Conservation (phyloP, 2,888 invertebrate species). For the Andrena minutula region DNA sequence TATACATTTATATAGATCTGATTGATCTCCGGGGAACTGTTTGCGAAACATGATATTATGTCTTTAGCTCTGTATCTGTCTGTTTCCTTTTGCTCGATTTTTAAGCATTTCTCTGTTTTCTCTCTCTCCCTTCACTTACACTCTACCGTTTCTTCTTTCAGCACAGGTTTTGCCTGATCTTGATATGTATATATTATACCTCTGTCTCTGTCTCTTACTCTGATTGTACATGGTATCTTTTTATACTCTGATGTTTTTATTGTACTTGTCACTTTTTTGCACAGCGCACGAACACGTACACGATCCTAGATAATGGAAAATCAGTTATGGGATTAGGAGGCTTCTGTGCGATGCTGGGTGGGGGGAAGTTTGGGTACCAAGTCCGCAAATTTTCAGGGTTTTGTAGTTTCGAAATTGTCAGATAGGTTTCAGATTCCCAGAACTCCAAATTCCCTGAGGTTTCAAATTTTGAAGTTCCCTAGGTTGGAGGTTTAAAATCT, state of each 20-base stretch:
- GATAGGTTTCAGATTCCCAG: too few relatives aligned
- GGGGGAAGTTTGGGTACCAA: background rate
- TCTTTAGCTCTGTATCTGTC: conserved; percentile 3
- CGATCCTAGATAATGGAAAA: conserved; percentile 37
- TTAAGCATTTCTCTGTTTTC: conserved; percentile 1
- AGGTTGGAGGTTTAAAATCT: too few relatives aligned
- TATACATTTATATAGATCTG: conserved; percentile 17
- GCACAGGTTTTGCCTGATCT: conserved; percentile 76
- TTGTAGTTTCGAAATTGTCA: background rate
- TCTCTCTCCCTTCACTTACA: conserved; percentile 3
- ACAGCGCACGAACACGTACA: conserved; percentile 63
- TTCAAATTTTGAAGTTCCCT: too few relatives aligned
- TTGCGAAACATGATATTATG: background rate
- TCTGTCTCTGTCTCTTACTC: conserved; percentile 18
- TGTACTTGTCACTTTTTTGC: conserved; percentile 43
- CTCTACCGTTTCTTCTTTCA: conserved; percentile 65
- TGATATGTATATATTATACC: conserved; percentile 42
- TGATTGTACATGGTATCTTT: conserved; percentile 31
- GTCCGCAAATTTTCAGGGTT: background rate
- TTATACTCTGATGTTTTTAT: conserved; percentile 37
- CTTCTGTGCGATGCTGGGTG: background rate
- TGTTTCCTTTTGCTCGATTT: conserved; percentile 47
- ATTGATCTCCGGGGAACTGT: background rate
- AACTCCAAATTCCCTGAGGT: too few relatives aligned
- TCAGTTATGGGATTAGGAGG: background rate